Evolutionary conservation across 2,888 invertebrate genomes (phyloP).

Genomic region (Epinotia brunnichana): DNA sequence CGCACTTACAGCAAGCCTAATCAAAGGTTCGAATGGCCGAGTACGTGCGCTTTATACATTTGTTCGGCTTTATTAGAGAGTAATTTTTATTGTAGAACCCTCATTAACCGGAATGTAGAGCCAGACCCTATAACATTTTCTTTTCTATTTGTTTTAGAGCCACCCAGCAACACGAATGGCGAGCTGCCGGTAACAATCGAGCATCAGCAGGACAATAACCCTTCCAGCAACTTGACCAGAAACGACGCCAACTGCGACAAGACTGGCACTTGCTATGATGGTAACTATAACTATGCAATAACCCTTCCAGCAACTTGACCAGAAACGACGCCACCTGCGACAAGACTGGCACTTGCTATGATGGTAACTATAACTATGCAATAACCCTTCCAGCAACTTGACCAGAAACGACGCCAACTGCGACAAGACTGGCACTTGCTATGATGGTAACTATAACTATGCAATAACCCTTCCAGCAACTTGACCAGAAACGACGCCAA

Average conservation of each 20-base stretch:
- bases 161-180: constrained; percentile 70
- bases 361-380: constrained; percentile 87
- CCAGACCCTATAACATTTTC: constrained; percentile 28
- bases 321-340: constrained; percentile 94
- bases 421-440: constrained; percentile 97
- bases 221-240: constrained; percentile 88
- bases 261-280: constrained; percentile 97
- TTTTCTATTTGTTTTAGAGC: constrained; percentile 76
- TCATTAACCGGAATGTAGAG: constrained; percentile 54
- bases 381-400: constrained; percentile 86
- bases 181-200: constrained; percentile 90
- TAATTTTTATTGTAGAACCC: constrained; percentile 40
- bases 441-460: constrained; percentile 89
- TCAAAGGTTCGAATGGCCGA: constrained; percentile 60
- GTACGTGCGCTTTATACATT: constrained; percentile 59
- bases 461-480: constrained; percentile 86
- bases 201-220: constrained; percentile 88
- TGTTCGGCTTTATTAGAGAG: constrained; percentile 56
- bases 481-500: constrained; percentile 91
- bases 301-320: constrained; percentile 87
- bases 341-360: constrained; percentile 97
- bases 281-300: constrained; percentile 84
- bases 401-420: constrained; percentile 93
- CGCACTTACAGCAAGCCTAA: constrained; percentile 63
- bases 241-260: constrained; percentile 95